A percentile compares a stretch with the other conserved stretches of the same genome.
These are phyloP conservation scores for Metalampra italica DNA, from an alignment of 2,888 invertebrate species.

Conservation along the genomic window DNA sequence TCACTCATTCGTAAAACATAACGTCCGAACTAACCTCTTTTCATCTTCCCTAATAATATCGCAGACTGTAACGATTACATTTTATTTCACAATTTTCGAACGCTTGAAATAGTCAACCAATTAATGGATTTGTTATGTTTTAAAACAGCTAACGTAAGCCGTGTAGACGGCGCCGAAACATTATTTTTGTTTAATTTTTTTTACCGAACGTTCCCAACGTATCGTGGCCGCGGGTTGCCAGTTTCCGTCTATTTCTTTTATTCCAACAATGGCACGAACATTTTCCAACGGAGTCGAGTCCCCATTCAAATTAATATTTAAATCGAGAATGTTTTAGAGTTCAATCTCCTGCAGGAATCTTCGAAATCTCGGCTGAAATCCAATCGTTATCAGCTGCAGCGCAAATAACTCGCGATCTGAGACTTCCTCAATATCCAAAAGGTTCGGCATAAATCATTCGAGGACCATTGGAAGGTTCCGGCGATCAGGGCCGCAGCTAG, in stretches of 20 bases:
- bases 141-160: no score
- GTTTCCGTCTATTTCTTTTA: constrained; percentile 18
- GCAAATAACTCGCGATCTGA: constrained; percentile 11
- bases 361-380: not conserved
- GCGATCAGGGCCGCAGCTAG: not conserved
- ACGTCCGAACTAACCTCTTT: no score
- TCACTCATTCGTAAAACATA: no score
- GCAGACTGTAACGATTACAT: no score
- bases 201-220: constrained; percentile 21
- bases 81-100: no score
- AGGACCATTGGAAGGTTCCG: constrained; percentile 23
- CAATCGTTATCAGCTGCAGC: constrained; percentile 10
- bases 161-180: not conserved
- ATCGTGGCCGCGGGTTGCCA: constrained; percentile 26
- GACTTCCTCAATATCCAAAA: constrained; percentile 29
- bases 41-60: no score
- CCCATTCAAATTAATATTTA: not conserved
- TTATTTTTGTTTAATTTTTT: constrained; percentile 20
- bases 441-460: constrained; percentile 43
- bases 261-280: no score
- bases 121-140: no score
- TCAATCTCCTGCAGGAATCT: not conserved
- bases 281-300: no score
- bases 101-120: no score
- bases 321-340: not conserved